phyloP scores from a whole-genome alignment of 2,797 vertebrate species.

The Melanotaenia maccullochi region DNA sequence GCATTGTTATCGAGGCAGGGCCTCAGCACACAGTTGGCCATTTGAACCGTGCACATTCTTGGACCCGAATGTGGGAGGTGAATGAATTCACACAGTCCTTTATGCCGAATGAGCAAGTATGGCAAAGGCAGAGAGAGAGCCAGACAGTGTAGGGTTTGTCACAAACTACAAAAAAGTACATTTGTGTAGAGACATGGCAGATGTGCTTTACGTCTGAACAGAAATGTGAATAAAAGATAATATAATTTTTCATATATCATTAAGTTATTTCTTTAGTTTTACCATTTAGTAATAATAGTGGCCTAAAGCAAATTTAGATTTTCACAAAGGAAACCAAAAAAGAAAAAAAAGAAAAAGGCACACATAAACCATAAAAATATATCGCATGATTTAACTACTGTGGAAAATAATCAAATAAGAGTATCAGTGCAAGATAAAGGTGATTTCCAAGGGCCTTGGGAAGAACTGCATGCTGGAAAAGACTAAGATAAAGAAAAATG shows the following conservation, averaged over 20 bases:
- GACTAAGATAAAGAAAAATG: no score
- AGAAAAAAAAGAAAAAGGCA: no score
- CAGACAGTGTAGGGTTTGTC: conserved; percentile 66
- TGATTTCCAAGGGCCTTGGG: no score
- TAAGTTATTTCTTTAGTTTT: background rate
- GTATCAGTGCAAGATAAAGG: no score
- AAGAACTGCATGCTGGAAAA: no score
- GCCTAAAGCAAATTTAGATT: background rate
- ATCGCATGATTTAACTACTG: no score
- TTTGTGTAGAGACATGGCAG: background rate
- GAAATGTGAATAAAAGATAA: background rate
- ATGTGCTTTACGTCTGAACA: background rate
- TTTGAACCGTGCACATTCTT: conserved; percentile 77
- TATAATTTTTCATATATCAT: background rate
- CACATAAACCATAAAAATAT: no score
- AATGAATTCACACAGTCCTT: conserved; percentile 76
- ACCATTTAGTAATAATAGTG: background rate
- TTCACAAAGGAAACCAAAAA: background rate
- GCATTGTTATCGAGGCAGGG: conserved; percentile 40
- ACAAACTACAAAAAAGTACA: conserved; percentile 1
- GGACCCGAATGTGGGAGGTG: conserved; percentile 64
- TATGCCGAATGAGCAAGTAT: conserved; percentile 44
- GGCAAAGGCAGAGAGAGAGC: conserved; percentile 48
- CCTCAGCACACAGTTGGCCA: conserved; percentile 68
- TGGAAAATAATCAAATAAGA: no score